Percentiles rank a stretch among this genome's conserved stretches.
Conservation (phyloP, 1,140 invertebrate genomes). For the Apocrypta bakeri region DNA sequence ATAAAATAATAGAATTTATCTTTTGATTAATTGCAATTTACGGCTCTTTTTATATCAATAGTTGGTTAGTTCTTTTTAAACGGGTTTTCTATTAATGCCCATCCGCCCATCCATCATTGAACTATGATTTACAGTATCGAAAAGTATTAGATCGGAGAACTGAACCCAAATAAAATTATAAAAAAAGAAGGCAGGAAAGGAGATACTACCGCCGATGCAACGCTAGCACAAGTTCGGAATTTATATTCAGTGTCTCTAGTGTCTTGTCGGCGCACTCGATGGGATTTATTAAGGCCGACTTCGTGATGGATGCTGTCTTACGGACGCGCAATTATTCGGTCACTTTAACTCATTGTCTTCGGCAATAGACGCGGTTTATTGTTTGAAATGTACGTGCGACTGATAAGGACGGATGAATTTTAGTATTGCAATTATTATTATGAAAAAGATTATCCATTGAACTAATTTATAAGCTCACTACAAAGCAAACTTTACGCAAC, state of each 20-base stretch:
- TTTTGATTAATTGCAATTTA: constrained; percentile 42
- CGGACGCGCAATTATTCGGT: not conserved
- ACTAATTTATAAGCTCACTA: no score
- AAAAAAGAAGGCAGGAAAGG: not conserved
- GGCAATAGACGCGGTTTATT: not conserved
- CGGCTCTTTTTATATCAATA: constrained; percentile 29
- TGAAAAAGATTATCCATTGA: no score
- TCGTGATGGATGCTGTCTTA: not conserved
- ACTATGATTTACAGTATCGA: no score
- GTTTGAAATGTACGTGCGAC: not conserved
- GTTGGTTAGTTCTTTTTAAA: no score
- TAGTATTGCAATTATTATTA: not conserved
- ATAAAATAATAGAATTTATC: constrained; percentile 1
- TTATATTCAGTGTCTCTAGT: constrained; percentile 24
- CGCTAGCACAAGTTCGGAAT: not conserved
- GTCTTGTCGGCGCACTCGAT: not conserved
- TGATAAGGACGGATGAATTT: not conserved
- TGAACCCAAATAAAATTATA: not conserved
- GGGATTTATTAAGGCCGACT: constrained; percentile 43
- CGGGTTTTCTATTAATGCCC: no score
- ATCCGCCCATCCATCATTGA: no score
- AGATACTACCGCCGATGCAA: not conserved
- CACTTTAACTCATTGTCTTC: not conserved
- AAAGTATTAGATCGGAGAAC: no score
- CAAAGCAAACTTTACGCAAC: no score